Evolutionary conservation across 2,888 invertebrate species (phyloP).

Genomic region (Argynnis bischoffii): DNA sequence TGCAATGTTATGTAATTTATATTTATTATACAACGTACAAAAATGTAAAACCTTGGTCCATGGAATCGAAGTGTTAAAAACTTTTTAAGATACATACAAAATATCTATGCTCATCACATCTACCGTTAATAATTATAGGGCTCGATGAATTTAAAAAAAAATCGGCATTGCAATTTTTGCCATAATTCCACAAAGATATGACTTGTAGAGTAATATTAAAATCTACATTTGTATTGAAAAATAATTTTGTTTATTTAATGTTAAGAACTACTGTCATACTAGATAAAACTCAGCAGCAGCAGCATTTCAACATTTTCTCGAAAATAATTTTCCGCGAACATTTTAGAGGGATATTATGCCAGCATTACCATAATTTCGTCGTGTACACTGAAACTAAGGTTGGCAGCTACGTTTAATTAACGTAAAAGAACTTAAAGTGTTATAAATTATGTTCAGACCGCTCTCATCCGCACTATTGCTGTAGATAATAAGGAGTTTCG

Average conservation of each 20-base stretch:
- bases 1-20: no score
- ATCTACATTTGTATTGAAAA: not conserved
- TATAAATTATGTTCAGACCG: constrained; percentile 26
- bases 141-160: no score
- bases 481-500: constrained; percentile 52
- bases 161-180: no score
- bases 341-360: constrained; percentile 12
- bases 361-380: constrained; percentile 19
- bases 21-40: no score
- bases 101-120: no score
- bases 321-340: constrained; percentile 8
- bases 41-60: no score
- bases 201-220: no score
- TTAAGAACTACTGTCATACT: constrained; percentile 3
- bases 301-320: not conserved
- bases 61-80: no score
- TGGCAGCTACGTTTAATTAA: constrained; percentile 24
- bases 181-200: no score
- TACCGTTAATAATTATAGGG: no score
- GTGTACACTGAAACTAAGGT: constrained; percentile 21
- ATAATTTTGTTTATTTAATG: not conserved
- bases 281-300: constrained; percentile 2
- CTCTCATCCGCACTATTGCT: constrained; percentile 23
- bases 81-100: no score
- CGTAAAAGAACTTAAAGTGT: constrained; percentile 25